phyloP scores from a whole-genome alignment of 2,797 vertebrate genomes.

The Brachyalestes nurse region DNA sequence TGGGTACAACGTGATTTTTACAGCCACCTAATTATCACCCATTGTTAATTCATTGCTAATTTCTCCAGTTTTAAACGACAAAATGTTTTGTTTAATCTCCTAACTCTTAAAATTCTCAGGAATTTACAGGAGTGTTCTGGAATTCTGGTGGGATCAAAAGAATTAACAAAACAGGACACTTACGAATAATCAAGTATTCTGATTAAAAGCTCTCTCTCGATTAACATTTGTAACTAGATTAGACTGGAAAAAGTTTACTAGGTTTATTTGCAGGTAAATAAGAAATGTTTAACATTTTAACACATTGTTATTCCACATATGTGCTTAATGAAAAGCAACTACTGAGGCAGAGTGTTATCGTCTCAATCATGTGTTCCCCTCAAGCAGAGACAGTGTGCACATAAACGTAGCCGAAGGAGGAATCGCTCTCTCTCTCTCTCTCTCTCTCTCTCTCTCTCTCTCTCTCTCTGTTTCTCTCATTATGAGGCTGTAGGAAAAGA shows the following conservation, averaged over 20 bases:
- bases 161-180: neutral
- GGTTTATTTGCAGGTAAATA: constrained; percentile 19
- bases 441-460: neutral
- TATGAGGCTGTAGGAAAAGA: constrained; percentile 31
- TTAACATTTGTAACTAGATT: constrained; percentile 35
- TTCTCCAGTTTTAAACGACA: too few species aligned
- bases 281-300: constrained; percentile 22
- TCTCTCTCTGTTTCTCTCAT: neutral
- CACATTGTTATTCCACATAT: constrained; percentile 29
- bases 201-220: constrained; percentile 31
- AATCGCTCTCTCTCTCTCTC: neutral
- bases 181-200: constrained; percentile 13
- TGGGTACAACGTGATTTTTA: too few species aligned
- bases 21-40: too few species aligned
- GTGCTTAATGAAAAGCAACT: constrained; percentile 39
- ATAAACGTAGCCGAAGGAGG: constrained; percentile 6
- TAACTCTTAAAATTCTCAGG: too few species aligned
- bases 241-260: constrained; percentile 39
- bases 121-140: too few species aligned
- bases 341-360: constrained; percentile 32
- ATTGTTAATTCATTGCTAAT: too few species aligned
- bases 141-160: too few species aligned
- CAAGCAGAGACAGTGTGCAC: constrained; percentile 8
- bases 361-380: constrained; percentile 41
- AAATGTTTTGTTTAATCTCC: too few species aligned